phyloP scores from a whole-genome alignment of 2,797 vertebrate species.

The Acipenser transmontanus region DNA sequence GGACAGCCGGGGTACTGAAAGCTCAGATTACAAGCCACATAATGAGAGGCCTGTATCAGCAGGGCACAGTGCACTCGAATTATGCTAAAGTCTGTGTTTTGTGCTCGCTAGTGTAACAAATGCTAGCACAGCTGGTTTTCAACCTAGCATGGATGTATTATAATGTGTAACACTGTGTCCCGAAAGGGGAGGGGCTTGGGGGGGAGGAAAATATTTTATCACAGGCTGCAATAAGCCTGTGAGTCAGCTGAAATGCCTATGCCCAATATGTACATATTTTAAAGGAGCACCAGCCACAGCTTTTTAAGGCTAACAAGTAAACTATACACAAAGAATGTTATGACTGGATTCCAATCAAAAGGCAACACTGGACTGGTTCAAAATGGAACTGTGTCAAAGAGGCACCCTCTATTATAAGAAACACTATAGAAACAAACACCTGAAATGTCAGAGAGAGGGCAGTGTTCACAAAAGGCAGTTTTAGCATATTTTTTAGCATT shows the following conservation, averaged over 20 bases:
- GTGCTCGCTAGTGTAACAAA: slow-evolving; percentile 23
- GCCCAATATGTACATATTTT: too few species aligned
- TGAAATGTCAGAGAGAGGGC: too few species aligned
- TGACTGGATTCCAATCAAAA: too few species aligned
- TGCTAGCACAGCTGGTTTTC: slow-evolving; percentile 28
- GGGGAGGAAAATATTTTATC: slow-evolving; percentile 30
- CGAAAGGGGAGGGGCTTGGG: slow-evolving; percentile 20
- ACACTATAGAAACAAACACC: too few species aligned
- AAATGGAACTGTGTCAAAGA: too few species aligned
- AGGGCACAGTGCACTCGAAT: slow-evolving; percentile 34
- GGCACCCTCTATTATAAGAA: too few species aligned
- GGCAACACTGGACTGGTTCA: too few species aligned
- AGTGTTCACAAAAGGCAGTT: too few species aligned
- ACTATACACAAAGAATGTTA: too few species aligned
- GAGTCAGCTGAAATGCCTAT: slow-evolving; percentile 55
- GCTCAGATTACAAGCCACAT: slow-evolving; percentile 74
- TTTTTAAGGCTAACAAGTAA: too few species aligned
- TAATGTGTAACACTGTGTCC: slow-evolving; percentile 22
- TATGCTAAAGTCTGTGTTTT: slow-evolving; percentile 34
- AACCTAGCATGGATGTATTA: slow-evolving; percentile 19
- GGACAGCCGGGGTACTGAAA: slow-evolving; percentile 54
- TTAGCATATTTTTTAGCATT: too few species aligned
- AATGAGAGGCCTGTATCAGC: slow-evolving; percentile 76
- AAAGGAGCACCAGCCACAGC: too few species aligned
- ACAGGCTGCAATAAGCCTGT: slow-evolving; percentile 39